Percentiles rank a stretch among this genome's conserved stretches.
These are phyloP conservation scores for Terebella lapidaria DNA, from an alignment of 2,888 invertebrate genomes.

Conservation along the genomic window DNA sequence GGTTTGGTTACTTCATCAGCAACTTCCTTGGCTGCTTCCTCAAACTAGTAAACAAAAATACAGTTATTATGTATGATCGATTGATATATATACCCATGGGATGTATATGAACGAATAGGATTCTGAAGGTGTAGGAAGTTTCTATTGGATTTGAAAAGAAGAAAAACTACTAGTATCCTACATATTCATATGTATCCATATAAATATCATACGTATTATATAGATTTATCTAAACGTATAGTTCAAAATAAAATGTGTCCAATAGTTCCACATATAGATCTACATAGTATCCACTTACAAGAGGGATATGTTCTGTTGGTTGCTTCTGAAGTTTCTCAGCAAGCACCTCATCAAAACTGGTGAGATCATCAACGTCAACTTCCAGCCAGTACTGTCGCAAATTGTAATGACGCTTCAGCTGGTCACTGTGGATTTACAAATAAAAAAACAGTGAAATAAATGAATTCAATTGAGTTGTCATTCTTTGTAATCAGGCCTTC, in stretches of 20 bases:
- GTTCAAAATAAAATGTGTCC: too few species aligned
- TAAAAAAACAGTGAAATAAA: background rate
- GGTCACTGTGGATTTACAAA: slow-evolving; percentile 65
- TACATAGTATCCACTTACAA: too few species aligned
- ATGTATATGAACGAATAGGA: too few species aligned
- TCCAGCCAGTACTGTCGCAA: slow-evolving; percentile 83
- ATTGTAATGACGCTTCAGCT: slow-evolving; percentile 87
- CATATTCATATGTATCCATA: too few species aligned
- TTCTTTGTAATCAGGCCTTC: too few species aligned
- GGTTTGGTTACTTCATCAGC: slow-evolving; percentile 95
- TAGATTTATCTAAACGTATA: too few species aligned
- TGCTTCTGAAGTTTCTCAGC: slow-evolving; percentile 87
- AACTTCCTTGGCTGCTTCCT: slow-evolving; percentile 87
- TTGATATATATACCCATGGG: too few species aligned
- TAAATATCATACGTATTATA: too few species aligned
- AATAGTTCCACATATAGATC: too few species aligned
- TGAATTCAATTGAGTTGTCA: background rate
- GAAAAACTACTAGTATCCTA: too few species aligned
- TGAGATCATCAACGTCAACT: slow-evolving; percentile 87
- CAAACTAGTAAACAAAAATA: slow-evolving; percentile 60
- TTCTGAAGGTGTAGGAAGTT: too few species aligned
- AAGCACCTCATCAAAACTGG: slow-evolving; percentile 86
- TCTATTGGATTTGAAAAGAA: too few species aligned
- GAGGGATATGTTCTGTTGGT: slow-evolving; percentile 85
- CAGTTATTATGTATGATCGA: background rate